Percentiles rank a stretch among this genome's conserved stretches.
Conservation (phyloP, 2,797 vertebrate species). For the Vireo griseus region DNA sequence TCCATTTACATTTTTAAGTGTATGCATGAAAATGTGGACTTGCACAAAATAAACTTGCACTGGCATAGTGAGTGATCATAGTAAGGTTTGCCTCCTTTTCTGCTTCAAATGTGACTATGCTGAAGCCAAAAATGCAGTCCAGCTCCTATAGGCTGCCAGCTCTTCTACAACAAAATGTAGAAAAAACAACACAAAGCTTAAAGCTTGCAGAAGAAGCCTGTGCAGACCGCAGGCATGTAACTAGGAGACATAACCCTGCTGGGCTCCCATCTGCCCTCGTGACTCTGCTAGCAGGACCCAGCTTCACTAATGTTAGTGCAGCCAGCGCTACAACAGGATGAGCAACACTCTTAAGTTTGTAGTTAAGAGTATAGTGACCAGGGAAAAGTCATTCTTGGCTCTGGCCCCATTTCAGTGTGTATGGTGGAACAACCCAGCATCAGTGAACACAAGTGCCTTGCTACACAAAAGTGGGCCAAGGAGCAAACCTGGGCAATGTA, state of each 20-base stretch:
- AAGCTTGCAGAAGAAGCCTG: background rate
- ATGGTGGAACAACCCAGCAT: background rate
- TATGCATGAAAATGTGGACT: accelerated
- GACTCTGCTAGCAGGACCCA: background rate
- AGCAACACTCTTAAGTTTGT: background rate
- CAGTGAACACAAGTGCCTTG: background rate
- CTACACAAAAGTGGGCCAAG: background rate
- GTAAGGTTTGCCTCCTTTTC: background rate
- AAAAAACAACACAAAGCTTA: background rate
- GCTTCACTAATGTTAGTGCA: background rate
- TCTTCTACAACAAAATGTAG: background rate
- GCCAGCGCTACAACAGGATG: background rate
- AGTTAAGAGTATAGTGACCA: background rate
- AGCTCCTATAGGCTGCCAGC: background rate
- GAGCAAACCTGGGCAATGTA: background rate
- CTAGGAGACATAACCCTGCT: background rate
- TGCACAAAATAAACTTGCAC: background rate
- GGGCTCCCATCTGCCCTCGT: background rate
- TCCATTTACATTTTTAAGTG: background rate
- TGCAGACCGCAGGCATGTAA: background rate
- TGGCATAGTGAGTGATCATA: background rate
- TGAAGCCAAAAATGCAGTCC: background rate
- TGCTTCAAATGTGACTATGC: background rate
- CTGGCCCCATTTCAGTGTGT: background rate
- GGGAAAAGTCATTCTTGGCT: background rate